phyloP scores from a whole-genome alignment of 2,113 vertebrate species.

The Colossoma macropomum region DNA sequence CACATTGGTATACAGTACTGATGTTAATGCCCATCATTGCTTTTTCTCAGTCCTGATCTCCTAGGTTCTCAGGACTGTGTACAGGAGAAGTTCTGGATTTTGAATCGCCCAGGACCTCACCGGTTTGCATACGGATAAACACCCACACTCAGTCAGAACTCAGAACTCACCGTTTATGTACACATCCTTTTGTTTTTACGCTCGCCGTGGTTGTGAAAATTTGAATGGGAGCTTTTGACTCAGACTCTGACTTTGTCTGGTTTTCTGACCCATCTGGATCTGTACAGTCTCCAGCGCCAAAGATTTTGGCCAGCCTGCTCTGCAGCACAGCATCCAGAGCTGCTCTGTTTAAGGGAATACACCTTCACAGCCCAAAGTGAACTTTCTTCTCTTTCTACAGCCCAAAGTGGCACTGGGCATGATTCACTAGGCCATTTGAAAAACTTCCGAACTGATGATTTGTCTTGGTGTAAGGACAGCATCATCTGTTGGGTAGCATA shows the following conservation, averaged over 20 bases:
- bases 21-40: background rate
- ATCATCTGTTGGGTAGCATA: conserved; percentile 30
- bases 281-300: background rate
- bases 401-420: conserved; percentile 21
- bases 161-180: conserved; percentile 21
- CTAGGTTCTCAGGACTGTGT: conserved; percentile 61
- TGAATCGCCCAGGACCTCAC: conserved; percentile 20
- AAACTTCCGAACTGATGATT: conserved; percentile 22
- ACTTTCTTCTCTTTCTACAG: conserved; percentile 35
- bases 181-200: conserved; percentile 31
- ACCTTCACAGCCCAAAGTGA: conserved; percentile 11
- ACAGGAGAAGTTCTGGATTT: conserved; percentile 38
- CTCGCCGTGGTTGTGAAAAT: conserved; percentile 20
- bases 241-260: background rate
- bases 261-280: background rate
- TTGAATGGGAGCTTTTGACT: background rate
- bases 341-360: background rate
- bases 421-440: conserved; percentile 24
- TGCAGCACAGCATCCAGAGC: background rate
- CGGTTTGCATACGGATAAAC: conserved; percentile 27
- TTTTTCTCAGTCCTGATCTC: conserved; percentile 71
- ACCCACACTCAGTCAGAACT: conserved; percentile 14
- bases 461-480: conserved; percentile 34
- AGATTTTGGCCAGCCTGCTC: background rate
- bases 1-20: too few relatives aligned